Evolutionary conservation across 2,888 invertebrate species (phyloP), one percentile per base, ranked within the genome.

Genomic region (Cyrtodaria siliqua): DNA sequence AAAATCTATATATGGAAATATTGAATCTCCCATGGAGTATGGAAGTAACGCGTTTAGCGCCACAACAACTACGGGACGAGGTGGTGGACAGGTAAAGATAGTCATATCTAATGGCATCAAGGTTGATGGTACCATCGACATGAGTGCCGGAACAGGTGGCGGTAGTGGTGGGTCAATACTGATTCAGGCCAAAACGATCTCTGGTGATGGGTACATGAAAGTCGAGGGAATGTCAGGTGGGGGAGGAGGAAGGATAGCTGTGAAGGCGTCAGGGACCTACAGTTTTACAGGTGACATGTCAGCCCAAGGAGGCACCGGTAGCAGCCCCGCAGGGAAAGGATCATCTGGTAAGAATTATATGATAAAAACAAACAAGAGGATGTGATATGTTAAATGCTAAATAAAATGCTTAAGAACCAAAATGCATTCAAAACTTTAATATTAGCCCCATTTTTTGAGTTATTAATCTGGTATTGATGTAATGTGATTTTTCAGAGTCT

Each of bases 161-260:
- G 85, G 82, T n/a, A 87, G 87, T 73, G 87, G 87, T n/a, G 87
- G 87, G 0, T 85, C 86, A 50, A 49, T 87, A 16, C 61, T 75
- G 23, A 23, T 86, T 0, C 53, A 71, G 20, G 76, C 84, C 1
- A 53, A 59, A 26, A 52, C 59, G 12, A 53, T 87, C 16, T 50
- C 53, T 23, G 87, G 87, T n/a, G 63, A 67, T 38, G 87, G 87
- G 49, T 60, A 56, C 20, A 50, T 86, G n/a, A 61, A 55, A 53
- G 82, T 72, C 8, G 75, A 73, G 49, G 87, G 87, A n/a, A 84
- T 83, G 27, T 18, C 40, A 14, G 79, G 76, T 16, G 86, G 87
- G 9, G 87, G 86, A n/a, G 84, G 85, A 18, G 87, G 87, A 4
- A 70, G 55, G 44, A 66, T 72, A 18, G 60, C 76, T 12, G 29